A percentile compares a stretch with the other conserved stretches of the same genome.
Conservation (phyloP, 2,797 vertebrate genomes). For the Eulemur coronatus region DNA sequence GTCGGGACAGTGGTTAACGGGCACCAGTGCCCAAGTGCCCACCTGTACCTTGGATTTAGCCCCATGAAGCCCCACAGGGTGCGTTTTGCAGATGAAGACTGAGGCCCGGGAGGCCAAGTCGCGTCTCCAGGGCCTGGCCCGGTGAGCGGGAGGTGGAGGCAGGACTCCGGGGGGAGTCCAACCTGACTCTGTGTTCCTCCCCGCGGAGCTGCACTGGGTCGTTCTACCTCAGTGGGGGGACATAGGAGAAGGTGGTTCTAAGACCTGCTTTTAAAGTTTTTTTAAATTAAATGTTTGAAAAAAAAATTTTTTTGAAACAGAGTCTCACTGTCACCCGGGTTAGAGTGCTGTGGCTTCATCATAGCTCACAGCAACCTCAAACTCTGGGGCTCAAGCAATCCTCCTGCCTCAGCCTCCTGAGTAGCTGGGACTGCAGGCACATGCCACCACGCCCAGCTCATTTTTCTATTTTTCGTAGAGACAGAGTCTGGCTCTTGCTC, state of each 20-base stretch:
- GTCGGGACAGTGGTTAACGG: rapidly evolving
- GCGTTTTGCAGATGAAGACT: neutral
- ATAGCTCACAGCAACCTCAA: neutral
- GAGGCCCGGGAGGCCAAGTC: neutral
- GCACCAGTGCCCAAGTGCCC: rapidly evolving
- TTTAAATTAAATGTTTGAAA: neutral
- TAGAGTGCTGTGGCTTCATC: neutral
- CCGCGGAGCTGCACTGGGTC: rapidly evolving
- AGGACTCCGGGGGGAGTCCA: rapidly evolving
- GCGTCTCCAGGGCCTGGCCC: rapidly evolving
- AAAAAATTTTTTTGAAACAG: neutral
- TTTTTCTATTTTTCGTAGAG: too few relatives aligned
- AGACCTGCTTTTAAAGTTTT: neutral
- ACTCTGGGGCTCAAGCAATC: neutral
- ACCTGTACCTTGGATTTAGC: neutral
- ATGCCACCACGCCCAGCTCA: too few relatives aligned
- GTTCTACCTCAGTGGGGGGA: neutral
- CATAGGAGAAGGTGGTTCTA: neutral
- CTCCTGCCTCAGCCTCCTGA: too few relatives aligned
- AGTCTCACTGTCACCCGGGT: neutral
- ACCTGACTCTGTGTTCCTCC: neutral
- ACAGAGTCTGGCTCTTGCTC: too few relatives aligned
- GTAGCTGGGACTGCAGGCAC: too few relatives aligned
- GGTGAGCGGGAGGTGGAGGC: rapidly evolving
- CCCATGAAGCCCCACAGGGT: rapidly evolving